phyloP scores from a whole-genome alignment of 2,888 invertebrate species.

The Drosophila putrida region DNA sequence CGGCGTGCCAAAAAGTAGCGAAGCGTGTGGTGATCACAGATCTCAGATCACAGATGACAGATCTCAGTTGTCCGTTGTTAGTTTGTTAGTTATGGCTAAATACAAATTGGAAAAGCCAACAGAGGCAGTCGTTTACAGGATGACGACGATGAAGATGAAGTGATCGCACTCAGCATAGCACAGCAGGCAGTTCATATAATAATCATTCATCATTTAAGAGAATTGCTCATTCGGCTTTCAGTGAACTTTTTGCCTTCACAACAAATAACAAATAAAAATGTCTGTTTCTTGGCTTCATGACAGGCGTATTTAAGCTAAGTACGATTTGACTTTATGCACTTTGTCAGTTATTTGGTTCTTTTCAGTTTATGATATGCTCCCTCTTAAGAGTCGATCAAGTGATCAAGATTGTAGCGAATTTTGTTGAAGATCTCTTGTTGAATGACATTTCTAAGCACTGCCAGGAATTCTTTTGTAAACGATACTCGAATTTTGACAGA shows the following conservation, averaged over 20 bases:
- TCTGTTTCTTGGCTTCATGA: constrained; percentile 67
- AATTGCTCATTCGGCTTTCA: constrained; percentile 55
- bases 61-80: constrained; percentile 33
- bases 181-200: constrained; percentile 65
- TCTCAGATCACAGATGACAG: constrained; percentile 32
- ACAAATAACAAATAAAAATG: constrained; percentile 73
- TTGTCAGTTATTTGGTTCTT: constrained; percentile 50
- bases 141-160: constrained; percentile 42
- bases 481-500: neutral
- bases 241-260: constrained; percentile 54
- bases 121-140: constrained; percentile 60
- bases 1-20: constrained; percentile 76
- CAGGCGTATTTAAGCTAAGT: constrained; percentile 30
- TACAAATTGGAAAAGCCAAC: constrained; percentile 76
- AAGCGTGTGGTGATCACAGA: constrained; percentile 68
- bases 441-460: constrained; percentile 1
- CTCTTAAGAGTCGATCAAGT: constrained; percentile 31
- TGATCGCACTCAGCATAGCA: constrained; percentile 46
- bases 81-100: constrained; percentile 38
- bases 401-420: constrained; percentile 45
- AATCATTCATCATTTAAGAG: constrained; percentile 69
- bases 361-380: constrained; percentile 30
- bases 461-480: neutral
- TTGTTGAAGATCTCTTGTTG: constrained; percentile 4
- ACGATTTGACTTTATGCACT: constrained; percentile 28